Percentiles rank a stretch among this genome's conserved stretches.
phyloP scores from a whole-genome alignment of 1,140 invertebrate genomes.

The Asobara japonica region DNA sequence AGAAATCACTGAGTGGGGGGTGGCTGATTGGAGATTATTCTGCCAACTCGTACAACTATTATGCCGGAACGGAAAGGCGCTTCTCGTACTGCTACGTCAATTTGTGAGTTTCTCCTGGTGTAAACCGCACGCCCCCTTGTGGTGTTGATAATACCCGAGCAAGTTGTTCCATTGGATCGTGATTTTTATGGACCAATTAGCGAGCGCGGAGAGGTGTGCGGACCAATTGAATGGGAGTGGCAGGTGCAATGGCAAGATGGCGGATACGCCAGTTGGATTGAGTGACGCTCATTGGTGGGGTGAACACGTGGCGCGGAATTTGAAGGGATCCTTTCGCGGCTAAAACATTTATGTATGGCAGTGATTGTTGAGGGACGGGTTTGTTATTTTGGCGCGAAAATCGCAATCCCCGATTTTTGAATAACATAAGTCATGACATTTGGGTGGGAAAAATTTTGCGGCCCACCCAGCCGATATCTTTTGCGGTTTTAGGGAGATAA shows the following conservation, averaged over 20 bases:
- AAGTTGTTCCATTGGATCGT: neutral
- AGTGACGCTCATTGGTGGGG: neutral
- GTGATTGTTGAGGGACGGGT: too few species aligned
- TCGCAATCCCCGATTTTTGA: too few species aligned
- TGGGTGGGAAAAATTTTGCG: too few species aligned
- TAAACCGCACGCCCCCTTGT: neutral
- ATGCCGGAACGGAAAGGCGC: constrained; percentile 49
- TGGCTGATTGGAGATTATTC: constrained; percentile 31
- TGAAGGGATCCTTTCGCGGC: neutral
- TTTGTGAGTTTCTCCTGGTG: neutral
- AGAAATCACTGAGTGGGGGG: neutral
- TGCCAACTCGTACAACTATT: constrained; percentile 52
- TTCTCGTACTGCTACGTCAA: constrained; percentile 31
- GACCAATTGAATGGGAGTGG: neutral
- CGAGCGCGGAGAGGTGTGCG: neutral
- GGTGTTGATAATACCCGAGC: too few species aligned
- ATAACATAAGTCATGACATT: too few species aligned
- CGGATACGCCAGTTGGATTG: neutral
- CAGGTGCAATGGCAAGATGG: neutral
- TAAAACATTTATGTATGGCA: neutral
- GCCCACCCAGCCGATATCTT: too few species aligned
- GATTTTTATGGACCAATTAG: neutral
- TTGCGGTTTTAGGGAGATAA: too few species aligned
- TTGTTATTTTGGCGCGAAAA: too few species aligned
- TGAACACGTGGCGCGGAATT: neutral